Evolutionary conservation across 2,113 vertebrate genomes (phyloP).

Genomic region (Xyrauchen texanus): DNA sequence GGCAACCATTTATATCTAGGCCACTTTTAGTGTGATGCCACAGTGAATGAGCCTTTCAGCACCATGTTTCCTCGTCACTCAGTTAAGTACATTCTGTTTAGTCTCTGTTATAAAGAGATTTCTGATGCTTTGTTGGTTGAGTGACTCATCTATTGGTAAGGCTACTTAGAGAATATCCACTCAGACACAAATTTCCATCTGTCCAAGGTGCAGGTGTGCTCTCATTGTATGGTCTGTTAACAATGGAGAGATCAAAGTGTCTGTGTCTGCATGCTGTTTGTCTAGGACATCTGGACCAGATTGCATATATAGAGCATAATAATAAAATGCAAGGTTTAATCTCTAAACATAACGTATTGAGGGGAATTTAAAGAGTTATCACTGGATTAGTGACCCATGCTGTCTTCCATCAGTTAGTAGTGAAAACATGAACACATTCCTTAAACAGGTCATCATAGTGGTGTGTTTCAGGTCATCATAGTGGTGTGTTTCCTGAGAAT

Average conservation of each 20-base stretch:
- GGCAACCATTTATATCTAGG: neutral
- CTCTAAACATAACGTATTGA: too few species aligned
- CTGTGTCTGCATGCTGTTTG: neutral
- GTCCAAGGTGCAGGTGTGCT: slow-evolving; percentile 24
- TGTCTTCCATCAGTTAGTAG: too few species aligned
- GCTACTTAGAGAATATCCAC: neutral
- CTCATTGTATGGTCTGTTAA: neutral
- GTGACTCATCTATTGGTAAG: neutral
- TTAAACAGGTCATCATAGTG: too few species aligned
- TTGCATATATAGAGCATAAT: neutral
- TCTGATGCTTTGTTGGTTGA: neutral
- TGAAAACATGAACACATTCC: too few species aligned
- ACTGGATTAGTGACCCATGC: too few species aligned
- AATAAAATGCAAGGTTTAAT: neutral
- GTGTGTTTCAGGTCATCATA: too few species aligned
- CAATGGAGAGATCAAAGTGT: slow-evolving; percentile 14
- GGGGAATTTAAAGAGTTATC: too few species aligned
- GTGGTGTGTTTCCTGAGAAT: too few species aligned
- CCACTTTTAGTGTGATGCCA: neutral
- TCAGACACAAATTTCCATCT: neutral
- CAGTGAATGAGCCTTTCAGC: neutral
- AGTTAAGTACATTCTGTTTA: neutral
- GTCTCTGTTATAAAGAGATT: neutral
- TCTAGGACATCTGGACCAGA: neutral
- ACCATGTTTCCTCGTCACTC: neutral